Evolutionary conservation across 2,113 vertebrate species (phyloP).

Genomic region (Poicephalus gulielmi): DNA sequence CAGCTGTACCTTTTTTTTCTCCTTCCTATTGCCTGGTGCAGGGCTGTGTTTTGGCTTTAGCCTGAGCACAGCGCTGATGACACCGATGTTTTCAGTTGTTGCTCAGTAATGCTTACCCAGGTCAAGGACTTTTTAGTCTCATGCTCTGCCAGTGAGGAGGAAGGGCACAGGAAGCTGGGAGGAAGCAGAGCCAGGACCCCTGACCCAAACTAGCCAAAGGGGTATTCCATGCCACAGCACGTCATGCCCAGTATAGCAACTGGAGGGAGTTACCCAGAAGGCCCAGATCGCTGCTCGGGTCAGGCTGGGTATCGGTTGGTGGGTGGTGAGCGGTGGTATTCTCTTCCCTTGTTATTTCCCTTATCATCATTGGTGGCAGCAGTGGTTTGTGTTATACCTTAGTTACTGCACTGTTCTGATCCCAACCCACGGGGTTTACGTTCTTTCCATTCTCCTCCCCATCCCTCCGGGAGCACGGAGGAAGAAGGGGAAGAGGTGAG

Average conservation of each 20-base stretch:
- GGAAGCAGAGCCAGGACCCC: neutral
- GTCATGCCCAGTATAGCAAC: neutral
- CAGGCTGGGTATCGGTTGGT: rapidly evolving
- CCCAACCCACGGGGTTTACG: neutral
- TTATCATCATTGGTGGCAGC: neutral
- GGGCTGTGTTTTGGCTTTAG: neutral
- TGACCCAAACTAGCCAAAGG: neutral
- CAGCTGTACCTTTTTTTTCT: neutral
- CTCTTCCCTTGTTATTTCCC: neutral
- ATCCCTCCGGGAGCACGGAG: neutral
- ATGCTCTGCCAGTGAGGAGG: neutral
- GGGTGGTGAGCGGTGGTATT: neutral
- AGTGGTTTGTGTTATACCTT: neutral
- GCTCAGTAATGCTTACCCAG: neutral
- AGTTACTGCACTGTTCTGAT: neutral
- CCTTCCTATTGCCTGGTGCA: neutral
- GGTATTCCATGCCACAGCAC: neutral
- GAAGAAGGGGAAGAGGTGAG: neutral
- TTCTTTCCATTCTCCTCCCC: neutral
- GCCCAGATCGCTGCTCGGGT: neutral
- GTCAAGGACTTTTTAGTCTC: neutral
- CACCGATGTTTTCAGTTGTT: neutral
- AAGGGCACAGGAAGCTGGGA: neutral
- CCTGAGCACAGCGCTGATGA: neutral
- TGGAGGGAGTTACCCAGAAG: neutral